These are phyloP conservation scores for Elegia similella DNA, from an alignment of 2,888 invertebrate species.

Conservation along the genomic window DNA sequence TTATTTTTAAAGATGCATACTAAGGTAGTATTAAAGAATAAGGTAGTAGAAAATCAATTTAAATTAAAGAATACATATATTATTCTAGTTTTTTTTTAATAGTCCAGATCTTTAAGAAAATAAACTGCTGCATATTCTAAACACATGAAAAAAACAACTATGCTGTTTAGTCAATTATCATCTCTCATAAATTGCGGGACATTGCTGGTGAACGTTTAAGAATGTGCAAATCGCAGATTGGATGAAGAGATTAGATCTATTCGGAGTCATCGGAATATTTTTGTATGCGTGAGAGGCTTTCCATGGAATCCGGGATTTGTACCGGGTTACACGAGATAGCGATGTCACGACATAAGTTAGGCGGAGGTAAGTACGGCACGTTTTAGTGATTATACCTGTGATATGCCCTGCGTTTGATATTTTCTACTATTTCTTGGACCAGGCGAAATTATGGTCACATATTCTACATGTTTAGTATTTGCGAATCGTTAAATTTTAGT, in stretches of 20 bases:
- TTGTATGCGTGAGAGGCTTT: slow-evolving; percentile 46
- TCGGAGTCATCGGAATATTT: slow-evolving; percentile 44
- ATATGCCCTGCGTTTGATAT: slow-evolving; percentile 34
- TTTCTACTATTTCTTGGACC: slow-evolving; percentile 11
- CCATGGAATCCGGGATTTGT: slow-evolving; percentile 51
- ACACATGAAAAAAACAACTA: not conserved
- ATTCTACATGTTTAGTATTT: not conserved
- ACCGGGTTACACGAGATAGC: slow-evolving; percentile 46
- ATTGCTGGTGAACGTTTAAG: not conserved
- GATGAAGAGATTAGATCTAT: slow-evolving; percentile 40
- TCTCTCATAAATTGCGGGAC: not conserved
- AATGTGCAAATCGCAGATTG: slow-evolving; percentile 30
- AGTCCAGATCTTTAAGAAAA: not conserved
- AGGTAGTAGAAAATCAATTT: too few species aligned
- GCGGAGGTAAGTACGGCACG: slow-evolving; percentile 45
- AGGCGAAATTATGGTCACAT: not conserved
- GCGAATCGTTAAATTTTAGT: too few species aligned
- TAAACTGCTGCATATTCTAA: not conserved
- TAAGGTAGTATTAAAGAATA: too few species aligned
- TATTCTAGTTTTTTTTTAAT: not conserved
- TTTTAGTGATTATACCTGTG: slow-evolving; percentile 43
- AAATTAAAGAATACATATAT: too few species aligned
- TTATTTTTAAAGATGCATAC: too few species aligned
- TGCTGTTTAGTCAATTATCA: not conserved
- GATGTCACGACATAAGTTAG: slow-evolving; percentile 49